Percentiles rank a stretch among this genome's conserved stretches.
Evolutionary conservation across 2,797 vertebrate genomes (phyloP).

Genomic region (Echeneis naucrates): DNA sequence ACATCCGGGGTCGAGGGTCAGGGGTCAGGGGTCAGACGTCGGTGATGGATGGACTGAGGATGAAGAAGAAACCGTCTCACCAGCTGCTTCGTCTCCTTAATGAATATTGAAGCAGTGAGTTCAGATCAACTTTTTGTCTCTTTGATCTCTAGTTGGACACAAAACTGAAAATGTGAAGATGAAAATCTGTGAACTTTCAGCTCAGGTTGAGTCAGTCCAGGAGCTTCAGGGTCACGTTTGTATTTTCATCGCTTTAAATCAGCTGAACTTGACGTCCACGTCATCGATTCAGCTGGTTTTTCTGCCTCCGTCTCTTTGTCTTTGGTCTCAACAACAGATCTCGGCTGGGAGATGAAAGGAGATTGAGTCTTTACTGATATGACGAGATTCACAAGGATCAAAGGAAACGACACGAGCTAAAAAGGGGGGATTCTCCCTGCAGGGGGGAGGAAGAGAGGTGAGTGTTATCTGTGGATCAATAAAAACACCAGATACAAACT

Average conservation of each 20-base stretch:
- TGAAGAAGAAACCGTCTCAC: no score
- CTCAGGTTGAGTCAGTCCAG: neutral
- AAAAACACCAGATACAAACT: neutral
- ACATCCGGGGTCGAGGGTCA: no score
- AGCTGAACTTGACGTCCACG: no score
- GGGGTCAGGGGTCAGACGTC: no score
- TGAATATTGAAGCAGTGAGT: constrained; percentile 49
- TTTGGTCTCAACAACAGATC: constrained; percentile 8
- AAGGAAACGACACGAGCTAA: constrained; percentile 22
- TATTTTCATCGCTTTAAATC: no score
- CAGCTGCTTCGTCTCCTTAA: no score
- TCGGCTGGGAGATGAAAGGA: constrained; percentile 37
- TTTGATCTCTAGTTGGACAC: constrained; percentile 59
- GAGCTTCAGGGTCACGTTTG: no score
- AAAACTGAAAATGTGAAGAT: no score
- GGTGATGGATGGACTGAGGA: no score
- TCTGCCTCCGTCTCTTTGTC: no score
- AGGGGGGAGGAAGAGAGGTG: neutral
- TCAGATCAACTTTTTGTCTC: constrained; percentile 34
- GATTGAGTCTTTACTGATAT: constrained; percentile 12
- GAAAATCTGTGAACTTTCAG: no score
- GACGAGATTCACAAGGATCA: constrained; percentile 26
- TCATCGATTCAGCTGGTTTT: no score
- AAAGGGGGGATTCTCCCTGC: constrained; percentile 5
- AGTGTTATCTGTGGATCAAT: neutral